Evolutionary conservation across 2,888 invertebrate genomes (phyloP).

Genomic region (Tenthredo mesomela): DNA sequence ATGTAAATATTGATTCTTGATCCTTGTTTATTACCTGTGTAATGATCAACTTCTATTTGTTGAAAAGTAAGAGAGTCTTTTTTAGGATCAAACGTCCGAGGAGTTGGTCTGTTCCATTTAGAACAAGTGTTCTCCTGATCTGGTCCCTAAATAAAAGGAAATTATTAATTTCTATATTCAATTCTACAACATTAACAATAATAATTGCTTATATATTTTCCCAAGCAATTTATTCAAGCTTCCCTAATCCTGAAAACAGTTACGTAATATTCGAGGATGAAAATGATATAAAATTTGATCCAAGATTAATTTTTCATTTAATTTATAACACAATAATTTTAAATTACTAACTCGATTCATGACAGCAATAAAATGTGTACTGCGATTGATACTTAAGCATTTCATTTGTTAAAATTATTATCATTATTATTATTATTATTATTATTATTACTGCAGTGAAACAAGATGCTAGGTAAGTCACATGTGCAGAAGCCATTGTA

Average conservation of each 20-base stretch:
- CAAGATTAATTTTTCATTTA: not conserved
- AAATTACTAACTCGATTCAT: constrained; percentile 21
- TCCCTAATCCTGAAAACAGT: not conserved
- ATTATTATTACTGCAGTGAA: constrained; percentile 29
- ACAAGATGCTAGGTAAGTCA: constrained; percentile 15
- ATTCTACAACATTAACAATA: not conserved
- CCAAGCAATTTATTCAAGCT: not conserved
- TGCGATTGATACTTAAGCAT: not conserved
- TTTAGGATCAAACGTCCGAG: constrained; percentile 84
- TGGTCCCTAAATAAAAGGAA: constrained; percentile 80
- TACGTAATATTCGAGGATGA: not conserved
- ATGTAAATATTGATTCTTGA: not conserved
- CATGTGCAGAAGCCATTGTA: constrained; percentile 13
- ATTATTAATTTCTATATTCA: not conserved
- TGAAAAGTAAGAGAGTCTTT: constrained; percentile 90
- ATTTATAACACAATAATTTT: not conserved
- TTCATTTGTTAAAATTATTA: constrained; percentile 9
- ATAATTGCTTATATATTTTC: not conserved
- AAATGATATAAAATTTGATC: not conserved
- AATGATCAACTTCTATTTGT: constrained; percentile 96
- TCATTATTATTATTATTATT: constrained; percentile 15
- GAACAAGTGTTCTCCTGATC: constrained; percentile 84
- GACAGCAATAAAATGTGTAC: not conserved
- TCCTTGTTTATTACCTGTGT: constrained; percentile 81
- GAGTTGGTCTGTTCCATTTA: constrained; percentile 89